A percentile compares a stretch with the other conserved stretches of the same genome.
phyloP scores from a whole-genome alignment of 2,888 invertebrate species.

The Horisme vitalbata region DNA sequence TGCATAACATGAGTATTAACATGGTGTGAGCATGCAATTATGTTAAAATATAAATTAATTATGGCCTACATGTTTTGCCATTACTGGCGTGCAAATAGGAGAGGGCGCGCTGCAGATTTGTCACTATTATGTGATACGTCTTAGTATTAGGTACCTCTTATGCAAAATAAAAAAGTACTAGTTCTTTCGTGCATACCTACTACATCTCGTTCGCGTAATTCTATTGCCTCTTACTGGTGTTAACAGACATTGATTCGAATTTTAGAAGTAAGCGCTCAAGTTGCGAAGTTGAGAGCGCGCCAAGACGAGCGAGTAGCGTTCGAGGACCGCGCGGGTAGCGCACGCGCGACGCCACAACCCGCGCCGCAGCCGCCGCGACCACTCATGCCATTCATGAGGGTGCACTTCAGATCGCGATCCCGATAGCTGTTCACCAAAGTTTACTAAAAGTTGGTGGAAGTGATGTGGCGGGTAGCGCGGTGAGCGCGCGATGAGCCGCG shows the following conservation, averaged over 20 bases:
- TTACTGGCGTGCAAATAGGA: too few species aligned
- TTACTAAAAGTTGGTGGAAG: slow-evolving; percentile 23
- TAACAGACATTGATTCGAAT: slow-evolving; percentile 30
- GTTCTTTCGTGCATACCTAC: too few species aligned
- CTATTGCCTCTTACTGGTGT: too few species aligned
- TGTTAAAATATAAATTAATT: too few species aligned
- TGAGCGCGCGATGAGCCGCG: slow-evolving; percentile 68
- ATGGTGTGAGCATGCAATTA: too few species aligned
- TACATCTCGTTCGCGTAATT: too few species aligned
- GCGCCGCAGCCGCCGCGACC: slow-evolving; percentile 59
- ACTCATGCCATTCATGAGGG: slow-evolving; percentile 53
- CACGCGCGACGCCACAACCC: slow-evolving; percentile 77
- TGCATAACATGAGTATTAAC: too few species aligned
- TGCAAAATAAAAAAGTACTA: too few species aligned
- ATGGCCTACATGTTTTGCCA: too few species aligned
- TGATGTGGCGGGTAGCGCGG: slow-evolving; percentile 36
- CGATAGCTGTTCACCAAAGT: slow-evolving; percentile 37
- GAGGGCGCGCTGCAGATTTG: too few species aligned
- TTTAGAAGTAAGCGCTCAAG: slow-evolving; percentile 35
- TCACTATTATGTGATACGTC: too few species aligned
- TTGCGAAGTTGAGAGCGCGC: slow-evolving; percentile 40
- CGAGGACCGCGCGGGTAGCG: slow-evolving; percentile 50
- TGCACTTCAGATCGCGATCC: slow-evolving; percentile 47
- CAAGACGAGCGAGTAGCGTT: slow-evolving; percentile 39
- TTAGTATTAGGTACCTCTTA: too few species aligned